A percentile compares a stretch with the other conserved stretches of the same genome.
phyloP scores from a whole-genome alignment of 2,113 vertebrate species.

The Sturnira hondurensis region DNA sequence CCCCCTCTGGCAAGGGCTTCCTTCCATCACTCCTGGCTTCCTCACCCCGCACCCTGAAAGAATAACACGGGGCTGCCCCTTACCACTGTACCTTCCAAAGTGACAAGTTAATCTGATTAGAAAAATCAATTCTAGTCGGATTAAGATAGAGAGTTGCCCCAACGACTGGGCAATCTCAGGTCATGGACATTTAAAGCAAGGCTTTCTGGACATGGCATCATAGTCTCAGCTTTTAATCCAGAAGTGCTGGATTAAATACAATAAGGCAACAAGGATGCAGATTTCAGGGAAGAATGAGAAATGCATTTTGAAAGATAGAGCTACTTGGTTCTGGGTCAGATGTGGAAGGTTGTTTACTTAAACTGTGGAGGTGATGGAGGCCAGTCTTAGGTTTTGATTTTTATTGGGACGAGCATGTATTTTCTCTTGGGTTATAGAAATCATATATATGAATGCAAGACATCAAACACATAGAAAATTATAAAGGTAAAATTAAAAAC shows the following conservation, averaged over 20 bases:
- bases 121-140: slow-evolving; percentile 21
- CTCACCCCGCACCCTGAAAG: background rate
- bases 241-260: background rate
- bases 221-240: background rate
- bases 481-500: background rate
- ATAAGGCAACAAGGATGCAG: background rate
- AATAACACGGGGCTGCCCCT: background rate
- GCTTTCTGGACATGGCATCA: background rate
- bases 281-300: background rate
- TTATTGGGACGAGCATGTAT: background rate
- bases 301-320: background rate
- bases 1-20: background rate
- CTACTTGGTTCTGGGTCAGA: background rate
- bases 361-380: background rate
- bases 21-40: background rate
- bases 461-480: background rate
- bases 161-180: background rate
- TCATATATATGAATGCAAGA: background rate
- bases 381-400: background rate
- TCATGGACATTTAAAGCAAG: background rate
- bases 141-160: slow-evolving; percentile 1
- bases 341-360: background rate
- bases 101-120: slow-evolving; percentile 34
- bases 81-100: background rate
- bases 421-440: background rate